Percentiles rank a stretch among this genome's conserved stretches.
Evolutionary conservation across 2,797 vertebrate species (phyloP).

Genomic region (Ptychadena robeensis): DNA sequence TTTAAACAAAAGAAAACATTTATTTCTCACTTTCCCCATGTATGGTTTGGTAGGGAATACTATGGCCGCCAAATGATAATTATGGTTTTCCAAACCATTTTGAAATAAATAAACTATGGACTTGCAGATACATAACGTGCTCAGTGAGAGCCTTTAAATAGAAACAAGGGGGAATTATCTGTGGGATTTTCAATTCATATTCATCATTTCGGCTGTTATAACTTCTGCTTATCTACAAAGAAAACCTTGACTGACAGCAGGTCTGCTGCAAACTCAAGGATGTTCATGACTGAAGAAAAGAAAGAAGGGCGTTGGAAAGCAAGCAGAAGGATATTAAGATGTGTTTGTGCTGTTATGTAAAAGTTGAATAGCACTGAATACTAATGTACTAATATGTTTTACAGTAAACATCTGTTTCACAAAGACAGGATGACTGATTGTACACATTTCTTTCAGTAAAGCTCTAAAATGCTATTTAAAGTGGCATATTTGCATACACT

Average conservation of each 20-base stretch:
- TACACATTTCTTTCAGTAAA: conserved; percentile 42
- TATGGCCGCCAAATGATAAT: too few relatives aligned
- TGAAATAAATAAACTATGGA: neutral
- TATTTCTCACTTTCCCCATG: too few relatives aligned
- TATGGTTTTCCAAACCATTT: neutral
- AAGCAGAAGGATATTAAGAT: conserved; percentile 67
- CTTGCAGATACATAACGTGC: neutral
- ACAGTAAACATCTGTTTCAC: conserved; percentile 67
- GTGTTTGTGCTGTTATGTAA: conserved; percentile 65
- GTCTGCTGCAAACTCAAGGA: conserved; percentile 63
- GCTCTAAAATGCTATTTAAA: conserved; percentile 55
- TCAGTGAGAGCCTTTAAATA: neutral
- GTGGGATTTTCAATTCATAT: neutral
- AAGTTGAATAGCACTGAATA: conserved; percentile 65
- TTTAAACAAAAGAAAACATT: too few relatives aligned
- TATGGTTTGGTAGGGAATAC: too few relatives aligned
- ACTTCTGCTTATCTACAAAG: neutral
- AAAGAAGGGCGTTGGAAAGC: conserved; percentile 64
- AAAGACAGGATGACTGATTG: conserved; percentile 53
- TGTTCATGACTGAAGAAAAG: conserved; percentile 67
- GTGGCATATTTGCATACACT: accelerated
- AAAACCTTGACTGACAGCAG: conserved; percentile 58
- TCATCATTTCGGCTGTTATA: neutral
- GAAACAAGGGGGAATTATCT: neutral
- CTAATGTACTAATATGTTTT: conserved; percentile 69